These are phyloP conservation scores for Cecropterus lyciades DNA, from an alignment of 1,140 invertebrate species.

Conservation along the genomic window DNA sequence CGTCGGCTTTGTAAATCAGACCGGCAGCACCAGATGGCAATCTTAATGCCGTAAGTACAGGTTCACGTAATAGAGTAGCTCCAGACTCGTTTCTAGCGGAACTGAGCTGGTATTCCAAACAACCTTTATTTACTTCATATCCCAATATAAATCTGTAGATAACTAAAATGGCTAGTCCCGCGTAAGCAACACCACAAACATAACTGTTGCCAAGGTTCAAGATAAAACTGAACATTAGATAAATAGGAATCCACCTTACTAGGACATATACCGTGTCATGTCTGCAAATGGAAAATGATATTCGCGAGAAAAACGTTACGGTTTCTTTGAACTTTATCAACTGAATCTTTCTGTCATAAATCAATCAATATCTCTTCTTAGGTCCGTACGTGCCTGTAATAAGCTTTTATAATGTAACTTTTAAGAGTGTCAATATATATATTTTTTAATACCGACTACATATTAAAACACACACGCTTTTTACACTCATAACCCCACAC, in stretches of 20 bases:
- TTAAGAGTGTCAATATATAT: too few species aligned
- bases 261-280: conserved; percentile 9
- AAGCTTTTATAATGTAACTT: too few species aligned
- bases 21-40: conserved; percentile 58
- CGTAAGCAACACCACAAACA: conserved; percentile 29
- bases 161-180: conserved; percentile 23
- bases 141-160: conserved; percentile 27
- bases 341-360: conserved; percentile 13
- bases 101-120: conserved; percentile 39
- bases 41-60: conserved; percentile 63
- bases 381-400: too few species aligned
- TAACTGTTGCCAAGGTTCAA: conserved; percentile 23
- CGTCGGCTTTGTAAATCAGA: conserved; percentile 48
- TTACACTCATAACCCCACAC: too few species aligned
- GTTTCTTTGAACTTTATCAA: conserved; percentile 4
- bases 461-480: too few species aligned
- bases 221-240: conserved; percentile 28
- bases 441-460: too few species aligned
- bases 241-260: conserved; percentile 25
- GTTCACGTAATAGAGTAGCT: conserved; percentile 69
- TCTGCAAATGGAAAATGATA: conserved; percentile 20
- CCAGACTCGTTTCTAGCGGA: conserved; percentile 50
- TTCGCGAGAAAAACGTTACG: conserved; percentile 2
- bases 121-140: conserved; percentile 40
- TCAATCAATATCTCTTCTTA: conserved; percentile 8